Percentiles rank a stretch among this genome's conserved stretches.
Evolutionary conservation across 1,140 invertebrate genomes (phyloP).

Genomic region (Drosophila littoralis): DNA sequence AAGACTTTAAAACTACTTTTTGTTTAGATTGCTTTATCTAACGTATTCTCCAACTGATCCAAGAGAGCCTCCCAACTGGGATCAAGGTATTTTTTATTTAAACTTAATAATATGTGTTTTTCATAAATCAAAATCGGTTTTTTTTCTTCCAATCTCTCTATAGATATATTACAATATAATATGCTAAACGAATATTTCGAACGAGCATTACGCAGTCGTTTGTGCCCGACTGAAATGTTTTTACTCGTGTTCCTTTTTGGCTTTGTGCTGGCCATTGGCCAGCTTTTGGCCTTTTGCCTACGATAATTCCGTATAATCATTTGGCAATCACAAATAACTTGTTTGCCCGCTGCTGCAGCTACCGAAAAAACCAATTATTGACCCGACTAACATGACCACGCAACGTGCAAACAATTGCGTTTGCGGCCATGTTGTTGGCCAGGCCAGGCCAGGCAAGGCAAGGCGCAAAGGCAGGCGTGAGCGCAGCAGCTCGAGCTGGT

Average conservation of each 20-base stretch:
- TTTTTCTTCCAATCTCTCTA: too few relatives aligned
- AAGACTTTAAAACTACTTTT: too few relatives aligned
- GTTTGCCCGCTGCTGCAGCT: conserved; percentile 51
- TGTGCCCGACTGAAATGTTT: too few relatives aligned
- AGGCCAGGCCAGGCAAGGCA: neutral
- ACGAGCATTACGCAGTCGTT: too few relatives aligned
- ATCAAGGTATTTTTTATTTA: too few relatives aligned
- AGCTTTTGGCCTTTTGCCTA: conserved; percentile 34
- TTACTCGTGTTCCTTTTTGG: neutral
- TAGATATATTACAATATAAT: too few relatives aligned
- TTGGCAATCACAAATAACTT: conserved; percentile 80
- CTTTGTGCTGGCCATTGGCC: conserved; percentile 37
- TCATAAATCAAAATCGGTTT: too few relatives aligned
- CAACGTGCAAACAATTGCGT: conserved; percentile 78
- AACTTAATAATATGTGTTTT: too few relatives aligned
- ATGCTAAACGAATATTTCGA: too few relatives aligned
- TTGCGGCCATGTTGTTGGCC: conserved; percentile 64
- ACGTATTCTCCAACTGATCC: too few relatives aligned
- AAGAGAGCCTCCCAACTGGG: too few relatives aligned
- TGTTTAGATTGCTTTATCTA: too few relatives aligned
- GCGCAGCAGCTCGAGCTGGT: conserved; percentile 1
- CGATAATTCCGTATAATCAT: conserved; percentile 66
- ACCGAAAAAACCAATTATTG: conserved; percentile 78
- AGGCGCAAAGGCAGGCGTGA: conserved; percentile 18
- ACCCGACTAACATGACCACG: conserved; percentile 78